A percentile compares a stretch with the other conserved stretches of the same genome.
Evolutionary conservation across 2,888 invertebrate species (phyloP).

Genomic region (Drosophila ustulata): DNA sequence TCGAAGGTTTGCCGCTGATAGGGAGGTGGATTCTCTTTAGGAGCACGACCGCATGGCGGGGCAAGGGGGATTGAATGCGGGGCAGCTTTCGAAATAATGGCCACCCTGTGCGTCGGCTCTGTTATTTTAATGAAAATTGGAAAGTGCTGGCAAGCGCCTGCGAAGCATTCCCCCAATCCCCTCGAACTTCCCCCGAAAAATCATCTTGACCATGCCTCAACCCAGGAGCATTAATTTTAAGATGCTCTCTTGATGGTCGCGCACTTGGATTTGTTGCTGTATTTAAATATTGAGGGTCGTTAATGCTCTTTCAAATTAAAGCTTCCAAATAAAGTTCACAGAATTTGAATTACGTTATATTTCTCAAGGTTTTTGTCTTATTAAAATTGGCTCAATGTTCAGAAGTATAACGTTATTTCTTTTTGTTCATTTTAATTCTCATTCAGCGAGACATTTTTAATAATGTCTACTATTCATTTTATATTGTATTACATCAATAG

Average conservation of each 20-base stretch:
- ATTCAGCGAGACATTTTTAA: background rate
- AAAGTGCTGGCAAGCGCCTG: slow-evolving; percentile 74
- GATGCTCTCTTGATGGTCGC: slow-evolving; percentile 42
- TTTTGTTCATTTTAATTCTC: background rate
- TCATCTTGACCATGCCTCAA: slow-evolving; percentile 60
- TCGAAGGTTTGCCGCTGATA: slow-evolving; percentile 44
- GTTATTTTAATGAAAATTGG: slow-evolving; percentile 83
- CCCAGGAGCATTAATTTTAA: slow-evolving; percentile 51
- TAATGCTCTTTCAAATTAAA: slow-evolving; percentile 5
- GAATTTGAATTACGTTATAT: no score
- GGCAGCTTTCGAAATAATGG: slow-evolving; percentile 55
- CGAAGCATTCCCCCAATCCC: slow-evolving; percentile 8
- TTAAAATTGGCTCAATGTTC: no score
- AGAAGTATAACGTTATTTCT: background rate
- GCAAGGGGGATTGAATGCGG: background rate
- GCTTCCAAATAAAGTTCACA: background rate
- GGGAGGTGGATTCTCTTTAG: slow-evolving; percentile 34
- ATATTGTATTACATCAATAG: no score
- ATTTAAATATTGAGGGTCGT: slow-evolving; percentile 11
- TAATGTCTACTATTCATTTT: no score
- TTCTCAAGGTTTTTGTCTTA: no score
- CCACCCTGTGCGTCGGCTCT: slow-evolving; percentile 64
- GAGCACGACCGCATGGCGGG: background rate
- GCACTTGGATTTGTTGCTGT: slow-evolving; percentile 24
- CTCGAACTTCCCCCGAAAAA: slow-evolving; percentile 14